Evolutionary conservation across 2,797 vertebrate genomes (phyloP).

Genomic region (Lagorchestes hirsutus): DNA sequence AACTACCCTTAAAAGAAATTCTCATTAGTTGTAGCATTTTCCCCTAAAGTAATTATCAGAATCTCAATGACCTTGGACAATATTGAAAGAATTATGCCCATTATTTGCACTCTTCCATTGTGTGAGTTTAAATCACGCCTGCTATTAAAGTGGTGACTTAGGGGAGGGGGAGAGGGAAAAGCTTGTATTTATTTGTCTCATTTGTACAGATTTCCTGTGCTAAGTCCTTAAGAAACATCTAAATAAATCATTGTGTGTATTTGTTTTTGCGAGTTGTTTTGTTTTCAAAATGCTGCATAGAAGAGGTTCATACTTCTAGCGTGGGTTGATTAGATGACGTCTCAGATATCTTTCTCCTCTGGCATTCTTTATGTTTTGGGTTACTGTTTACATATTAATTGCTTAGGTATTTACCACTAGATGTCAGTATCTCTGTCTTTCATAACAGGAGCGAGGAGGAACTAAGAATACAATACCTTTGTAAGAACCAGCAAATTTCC

Average conservation of each 20-base stretch:
- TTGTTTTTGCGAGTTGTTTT: background rate
- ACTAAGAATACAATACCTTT: background rate
- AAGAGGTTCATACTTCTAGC: background rate
- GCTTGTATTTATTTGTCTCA: background rate
- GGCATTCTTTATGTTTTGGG: background rate
- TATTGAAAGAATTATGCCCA: background rate
- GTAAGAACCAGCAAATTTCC: background rate
- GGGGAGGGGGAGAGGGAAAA: background rate
- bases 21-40: constrained; percentile 46
- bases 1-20: constrained; percentile 36
- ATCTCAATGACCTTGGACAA: background rate
- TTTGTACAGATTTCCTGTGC: background rate
- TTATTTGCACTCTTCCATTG: constrained; percentile 17
- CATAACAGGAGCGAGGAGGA: background rate
- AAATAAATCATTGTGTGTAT: background rate
- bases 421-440: constrained; percentile 62
- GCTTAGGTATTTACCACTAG: constrained; percentile 55
- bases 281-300: background rate
- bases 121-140: constrained; percentile 18
- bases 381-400: background rate
- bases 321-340: background rate
- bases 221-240: constrained; percentile 1
- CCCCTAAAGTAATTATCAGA: background rate
- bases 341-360: background rate
- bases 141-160: constrained; percentile 30